These are phyloP conservation scores for Drosophila acutilabella DNA, from an alignment of 2,888 invertebrate genomes.

Conservation along the genomic window DNA sequence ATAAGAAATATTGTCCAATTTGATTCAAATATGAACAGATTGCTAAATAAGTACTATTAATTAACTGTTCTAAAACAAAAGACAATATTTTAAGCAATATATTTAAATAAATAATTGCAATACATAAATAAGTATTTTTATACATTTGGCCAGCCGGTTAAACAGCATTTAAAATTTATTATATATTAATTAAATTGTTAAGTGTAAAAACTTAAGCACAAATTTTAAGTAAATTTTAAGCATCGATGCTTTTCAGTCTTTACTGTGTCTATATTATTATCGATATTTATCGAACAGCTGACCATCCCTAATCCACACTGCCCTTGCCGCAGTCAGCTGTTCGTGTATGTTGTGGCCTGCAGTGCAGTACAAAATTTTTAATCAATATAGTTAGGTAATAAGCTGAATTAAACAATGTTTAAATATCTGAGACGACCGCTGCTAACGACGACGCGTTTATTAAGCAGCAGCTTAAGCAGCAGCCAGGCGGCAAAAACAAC, in stretches of 20 bases:
- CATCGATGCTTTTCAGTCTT: background rate
- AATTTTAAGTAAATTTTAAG: no score
- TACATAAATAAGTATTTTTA: no score
- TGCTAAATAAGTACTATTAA: no score
- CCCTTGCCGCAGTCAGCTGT: constrained; percentile 30
- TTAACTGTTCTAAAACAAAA: no score
- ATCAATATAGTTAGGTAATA: constrained; percentile 68
- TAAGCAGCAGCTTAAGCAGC: constrained; percentile 28
- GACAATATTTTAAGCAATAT: no score
- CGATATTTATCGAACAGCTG: background rate
- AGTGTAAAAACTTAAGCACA: no score
- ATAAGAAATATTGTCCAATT: no score
- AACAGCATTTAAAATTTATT: no score
- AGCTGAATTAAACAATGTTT: constrained; percentile 62
- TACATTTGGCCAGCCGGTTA: no score
- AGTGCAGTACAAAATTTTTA: constrained; percentile 44
- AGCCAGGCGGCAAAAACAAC: constrained; percentile 6
- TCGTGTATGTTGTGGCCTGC: constrained; percentile 14
- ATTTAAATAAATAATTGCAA: no score
- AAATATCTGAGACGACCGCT: constrained; percentile 44
- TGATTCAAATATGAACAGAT: no score
- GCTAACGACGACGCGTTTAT: constrained; percentile 31
- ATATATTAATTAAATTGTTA: no score
- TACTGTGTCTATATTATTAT: background rate
- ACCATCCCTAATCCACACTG: background rate